Conservation (phyloP, 2,113 vertebrate genomes). For the Pseudorasbora parva region DNA sequence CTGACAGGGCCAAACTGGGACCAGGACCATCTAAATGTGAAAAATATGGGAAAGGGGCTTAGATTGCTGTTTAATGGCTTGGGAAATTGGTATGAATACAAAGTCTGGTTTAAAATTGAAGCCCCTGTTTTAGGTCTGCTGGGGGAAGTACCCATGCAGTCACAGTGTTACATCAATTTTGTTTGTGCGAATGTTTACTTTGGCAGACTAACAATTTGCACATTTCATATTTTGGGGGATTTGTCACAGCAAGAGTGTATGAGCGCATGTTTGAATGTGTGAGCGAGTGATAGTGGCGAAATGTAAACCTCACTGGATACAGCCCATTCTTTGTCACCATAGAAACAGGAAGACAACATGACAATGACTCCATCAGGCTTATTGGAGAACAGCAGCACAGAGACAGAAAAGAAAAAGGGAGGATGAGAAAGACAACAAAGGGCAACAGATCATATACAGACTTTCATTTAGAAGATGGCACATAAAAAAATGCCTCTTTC, state of each 20-base stretch:
- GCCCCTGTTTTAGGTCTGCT: neutral
- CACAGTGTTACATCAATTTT: neutral
- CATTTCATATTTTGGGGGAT: constrained; percentile 18
- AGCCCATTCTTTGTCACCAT: constrained; percentile 73
- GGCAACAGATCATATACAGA: constrained; percentile 52
- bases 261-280: constrained; percentile 40
- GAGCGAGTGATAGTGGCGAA: constrained; percentile 50
- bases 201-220: constrained; percentile 16
- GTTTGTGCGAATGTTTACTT: constrained; percentile 15
- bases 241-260: constrained; percentile 14
- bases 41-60: neutral
- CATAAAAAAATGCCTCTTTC: neutral
- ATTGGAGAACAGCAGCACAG: constrained; percentile 58
- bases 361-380: constrained; percentile 64
- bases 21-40: neutral
- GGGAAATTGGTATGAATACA: constrained; percentile 27
- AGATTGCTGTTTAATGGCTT: constrained; percentile 14
- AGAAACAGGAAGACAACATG: constrained; percentile 75
- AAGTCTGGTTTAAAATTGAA: constrained; percentile 22
- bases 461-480: constrained; percentile 1
- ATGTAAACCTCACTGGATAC: constrained; percentile 65
- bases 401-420: constrained; percentile 48
- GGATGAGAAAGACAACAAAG: constrained; percentile 31
- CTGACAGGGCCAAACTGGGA: neutral
- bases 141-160: neutral